Base-by-base conservation (phyloP, 2,797 vertebrate species). In the Centropyge bicolor region DNA sequence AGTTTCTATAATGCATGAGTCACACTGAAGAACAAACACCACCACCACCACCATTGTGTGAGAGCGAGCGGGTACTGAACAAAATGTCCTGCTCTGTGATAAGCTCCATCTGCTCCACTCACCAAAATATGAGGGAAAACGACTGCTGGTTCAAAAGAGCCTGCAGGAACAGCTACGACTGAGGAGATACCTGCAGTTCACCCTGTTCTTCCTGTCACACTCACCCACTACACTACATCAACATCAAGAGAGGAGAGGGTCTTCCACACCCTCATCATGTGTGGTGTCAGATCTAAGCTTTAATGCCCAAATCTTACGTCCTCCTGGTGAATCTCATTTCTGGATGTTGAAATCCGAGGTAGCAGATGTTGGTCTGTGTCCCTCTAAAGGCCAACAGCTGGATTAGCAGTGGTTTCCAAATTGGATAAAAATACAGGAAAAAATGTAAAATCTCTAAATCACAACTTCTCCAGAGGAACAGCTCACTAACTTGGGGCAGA, bases 61-160 rank as follows among this genome's bases (percentile, higher is more conserved):
- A 49, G 46, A 20, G 67, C 55, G 59, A 24, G 49, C 45, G 14
- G 2, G 19, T 38, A 17, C 67, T 46, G 84, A 79, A 86, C 80
- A 78, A 59, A 73, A 76, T 16, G 57, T 86, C 56, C 85, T 81
- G 78, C 46, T 8, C 38, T 5, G 19, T 27, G 77, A 85, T 77
- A 69, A 85, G 77, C 56, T 73, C 52, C 1, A 3, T 57, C 56
- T 31, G 49, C 19, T 66, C 27, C 46, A 45, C 43, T 27, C 19
- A 41, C 20, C 20, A 43, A 43, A 41, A 24, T 40, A 20, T 48
- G 14, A n/a, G 10, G 5, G 20, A 31, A 56, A 45, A 51, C n/a
- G 52, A 27, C 19, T 24, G 11, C 45, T 35, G 46, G 12, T 52
- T 59, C 14, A 63, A 10, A 31, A 36, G 38, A 57, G 20, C 6